These are phyloP conservation scores for Drosophila bunnanda DNA, from an alignment of 2,888 invertebrate genomes.

Conservation along the genomic window DNA sequence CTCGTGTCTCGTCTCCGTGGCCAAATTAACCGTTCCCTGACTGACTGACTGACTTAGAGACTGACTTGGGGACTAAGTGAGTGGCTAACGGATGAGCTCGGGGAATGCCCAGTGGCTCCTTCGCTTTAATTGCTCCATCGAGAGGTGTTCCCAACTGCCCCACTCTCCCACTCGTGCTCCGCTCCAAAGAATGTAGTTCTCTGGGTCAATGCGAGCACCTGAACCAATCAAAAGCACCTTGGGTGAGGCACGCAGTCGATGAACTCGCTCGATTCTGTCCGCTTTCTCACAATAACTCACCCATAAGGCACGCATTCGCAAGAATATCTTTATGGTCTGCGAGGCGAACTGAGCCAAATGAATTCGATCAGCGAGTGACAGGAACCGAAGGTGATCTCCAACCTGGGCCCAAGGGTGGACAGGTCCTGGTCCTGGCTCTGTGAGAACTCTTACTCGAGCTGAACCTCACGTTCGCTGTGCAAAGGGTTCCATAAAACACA, in stretches of 20 bases:
- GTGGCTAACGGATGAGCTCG: slow-evolving; percentile 41
- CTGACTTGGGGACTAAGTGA: slow-evolving; percentile 40
- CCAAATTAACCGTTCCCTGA: slow-evolving; percentile 64
- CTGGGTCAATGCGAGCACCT: slow-evolving; percentile 76
- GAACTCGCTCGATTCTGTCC: slow-evolving; percentile 21
- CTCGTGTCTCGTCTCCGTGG: slow-evolving; percentile 70
- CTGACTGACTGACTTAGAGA: slow-evolving; percentile 50
- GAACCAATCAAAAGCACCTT: slow-evolving; percentile 66
- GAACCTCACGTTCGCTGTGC: slow-evolving; percentile 69
- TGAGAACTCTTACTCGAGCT: slow-evolving; percentile 59
- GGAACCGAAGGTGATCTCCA: slow-evolving; percentile 13
- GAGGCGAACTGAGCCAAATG: slow-evolving; percentile 46
- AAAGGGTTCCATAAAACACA: slow-evolving; percentile 68
- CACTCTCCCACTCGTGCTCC: slow-evolving; percentile 13
- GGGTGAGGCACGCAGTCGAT: slow-evolving; percentile 43
- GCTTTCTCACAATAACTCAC: slow-evolving; percentile 62
- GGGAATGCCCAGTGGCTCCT: slow-evolving; percentile 32
- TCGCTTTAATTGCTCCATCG: slow-evolving; percentile 70
- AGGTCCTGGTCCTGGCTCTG: slow-evolving; percentile 24
- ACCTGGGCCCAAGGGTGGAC: slow-evolving; percentile 24
- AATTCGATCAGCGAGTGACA: slow-evolving; percentile 67
- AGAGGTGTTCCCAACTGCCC: slow-evolving; percentile 50
- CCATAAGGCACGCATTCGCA: slow-evolving; percentile 53
- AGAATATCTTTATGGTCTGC: slow-evolving; percentile 26
- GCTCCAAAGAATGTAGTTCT: slow-evolving; percentile 71